Base-by-base conservation (phyloP, 1,140 invertebrate genomes). In the Eurosta solidaginis region DNA sequence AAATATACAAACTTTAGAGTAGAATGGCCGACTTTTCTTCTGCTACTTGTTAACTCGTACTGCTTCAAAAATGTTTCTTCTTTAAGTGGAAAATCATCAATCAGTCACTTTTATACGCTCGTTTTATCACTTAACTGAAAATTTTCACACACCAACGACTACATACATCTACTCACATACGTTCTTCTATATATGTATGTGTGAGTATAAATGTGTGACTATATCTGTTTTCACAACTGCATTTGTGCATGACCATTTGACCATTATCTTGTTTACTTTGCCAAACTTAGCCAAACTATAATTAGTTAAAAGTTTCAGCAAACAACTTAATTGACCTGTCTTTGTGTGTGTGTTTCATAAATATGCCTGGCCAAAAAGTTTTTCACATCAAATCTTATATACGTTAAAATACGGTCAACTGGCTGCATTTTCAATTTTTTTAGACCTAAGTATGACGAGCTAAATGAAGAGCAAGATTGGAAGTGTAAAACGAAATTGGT, bases 31-130 rank as follows among this genome's bases (percentile, higher is more conserved):
- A 10, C 9, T 20, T 29, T 33, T 27, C 52, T 59, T 59, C 33
- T 7, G 7, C 22, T 29, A 12, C 3, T 17, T 27, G 10, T 20
- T 33, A 12, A 33, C 54, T 22, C 27, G 10, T n/a, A 14, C 22
- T 33, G 54, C 33, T 59, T 33, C 27, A 12, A 10, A 59, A 17
- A 33, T 33, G 2, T 6, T 54, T 10, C 52, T 29, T n/a, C 52
- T 54, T 59, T 59, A 33, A 59, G 54, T 29, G 54, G 54, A 59
- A 59, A 59, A 59, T 59, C 54, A 59, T 59, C 54, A 59, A 59
- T 59, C 54, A 59, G 54, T 59, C 25, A 29, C 54, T 59, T 59
- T 59, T 59, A 59, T 59, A 59, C 52, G 27, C 25, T n/a, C 27
- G 14, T 27, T 59, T 59, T 17, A 59, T 59, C 52, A 29, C 54